Conservation (phyloP, 2,113 vertebrate species). For the Burhinus oedicnemus region DNA sequence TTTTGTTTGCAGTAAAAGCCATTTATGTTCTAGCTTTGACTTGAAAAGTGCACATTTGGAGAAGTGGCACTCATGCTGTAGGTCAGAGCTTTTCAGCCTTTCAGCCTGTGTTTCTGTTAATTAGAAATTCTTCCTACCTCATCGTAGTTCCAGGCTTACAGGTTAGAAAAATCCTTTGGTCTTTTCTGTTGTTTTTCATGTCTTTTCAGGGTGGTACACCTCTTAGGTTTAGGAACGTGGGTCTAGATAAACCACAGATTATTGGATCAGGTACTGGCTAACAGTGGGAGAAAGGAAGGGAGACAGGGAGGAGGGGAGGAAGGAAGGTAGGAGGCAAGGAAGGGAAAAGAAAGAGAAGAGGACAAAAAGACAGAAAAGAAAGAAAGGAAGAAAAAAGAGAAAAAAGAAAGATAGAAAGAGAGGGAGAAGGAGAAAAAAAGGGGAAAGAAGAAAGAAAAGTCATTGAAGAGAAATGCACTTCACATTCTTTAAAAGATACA, state of each 20-base stretch:
- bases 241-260: background rate
- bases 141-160: background rate
- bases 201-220: background rate
- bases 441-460: conserved; percentile 35
- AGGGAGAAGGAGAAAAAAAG: background rate
- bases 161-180: background rate
- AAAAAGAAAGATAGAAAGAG: background rate
- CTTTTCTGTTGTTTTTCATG: background rate
- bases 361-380: too few relatives aligned
- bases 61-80: background rate
- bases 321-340: background rate
- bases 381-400: too few relatives aligned
- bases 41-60: background rate
- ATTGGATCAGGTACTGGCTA: background rate
- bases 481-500: conserved; percentile 78
- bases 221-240: background rate
- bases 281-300: background rate
- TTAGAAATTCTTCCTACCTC: background rate
- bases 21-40: background rate
- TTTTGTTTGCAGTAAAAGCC: background rate
- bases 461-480: conserved; percentile 59
- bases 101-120: background rate
- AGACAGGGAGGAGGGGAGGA: accelerated
- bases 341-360: background rate
- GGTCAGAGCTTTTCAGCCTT: background rate